phyloP scores from a whole-genome alignment of 2,797 vertebrate species.

The Halcyon chelicuti region DNA sequence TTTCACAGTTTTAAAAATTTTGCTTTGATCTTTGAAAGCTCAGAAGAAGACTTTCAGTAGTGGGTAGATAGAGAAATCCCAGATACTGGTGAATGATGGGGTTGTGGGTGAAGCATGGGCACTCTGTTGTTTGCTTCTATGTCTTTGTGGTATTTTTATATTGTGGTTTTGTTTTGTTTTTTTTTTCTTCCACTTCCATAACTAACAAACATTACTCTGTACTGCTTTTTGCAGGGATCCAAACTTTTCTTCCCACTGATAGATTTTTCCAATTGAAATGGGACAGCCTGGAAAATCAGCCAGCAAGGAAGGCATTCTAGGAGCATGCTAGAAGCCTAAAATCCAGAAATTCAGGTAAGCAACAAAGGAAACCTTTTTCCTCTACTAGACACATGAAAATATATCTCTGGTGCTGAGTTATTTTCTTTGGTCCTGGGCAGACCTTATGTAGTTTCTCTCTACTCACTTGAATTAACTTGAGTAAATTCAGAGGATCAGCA shows the following conservation, averaged over 20 bases:
- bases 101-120: not conserved
- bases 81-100: not conserved
- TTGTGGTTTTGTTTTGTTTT: not conserved
- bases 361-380: not conserved
- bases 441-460: not conserved
- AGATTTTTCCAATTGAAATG: not conserved
- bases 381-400: not conserved
- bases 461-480: not conserved
- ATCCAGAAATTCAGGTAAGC: not conserved
- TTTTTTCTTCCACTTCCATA: accelerated
- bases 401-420: not conserved
- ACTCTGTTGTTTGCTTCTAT: not conserved
- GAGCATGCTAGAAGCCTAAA: not conserved
- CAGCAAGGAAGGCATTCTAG: not conserved
- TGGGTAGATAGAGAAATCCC: not conserved
- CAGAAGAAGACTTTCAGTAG: not conserved
- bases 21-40: not conserved
- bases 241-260: not conserved
- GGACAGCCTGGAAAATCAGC: not conserved
- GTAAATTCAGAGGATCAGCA: not conserved
- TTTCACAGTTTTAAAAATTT: not conserved
- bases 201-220: not conserved
- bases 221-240: not conserved
- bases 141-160: not conserved
- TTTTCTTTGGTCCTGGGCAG: not conserved